phyloP scores from a whole-genome alignment of 2,113 vertebrate species.

The Hoplias malabaricus region DNA sequence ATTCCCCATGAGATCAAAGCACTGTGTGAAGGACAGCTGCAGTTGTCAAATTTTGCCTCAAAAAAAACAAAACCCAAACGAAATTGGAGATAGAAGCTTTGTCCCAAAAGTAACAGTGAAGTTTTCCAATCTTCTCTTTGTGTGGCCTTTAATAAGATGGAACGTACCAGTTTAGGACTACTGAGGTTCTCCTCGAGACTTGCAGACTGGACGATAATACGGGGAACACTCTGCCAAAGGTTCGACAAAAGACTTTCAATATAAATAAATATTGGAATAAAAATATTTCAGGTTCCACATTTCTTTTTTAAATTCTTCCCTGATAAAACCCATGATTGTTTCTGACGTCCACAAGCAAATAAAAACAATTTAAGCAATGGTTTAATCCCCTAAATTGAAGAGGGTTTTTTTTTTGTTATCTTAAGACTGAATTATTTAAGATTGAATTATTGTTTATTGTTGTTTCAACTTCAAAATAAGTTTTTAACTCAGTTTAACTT shows the following conservation, averaged over 20 bases:
- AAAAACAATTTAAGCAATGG: not conserved
- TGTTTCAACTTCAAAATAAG: too few species aligned
- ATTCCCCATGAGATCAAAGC: too few species aligned
- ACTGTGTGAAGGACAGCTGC: too few species aligned
- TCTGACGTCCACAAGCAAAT: not conserved
- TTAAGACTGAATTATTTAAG: too few species aligned
- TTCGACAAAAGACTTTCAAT: not conserved
- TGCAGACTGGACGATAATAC: slow-evolving; percentile 71
- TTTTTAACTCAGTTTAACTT: too few species aligned
- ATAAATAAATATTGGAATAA: too few species aligned
- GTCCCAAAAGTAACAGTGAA: too few species aligned
- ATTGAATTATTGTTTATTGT: not conserved
- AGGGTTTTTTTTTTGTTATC: not conserved
- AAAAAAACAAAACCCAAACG: too few species aligned
- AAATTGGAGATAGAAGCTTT: too few species aligned
- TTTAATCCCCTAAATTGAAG: not conserved
- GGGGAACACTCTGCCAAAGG: slow-evolving; percentile 61
- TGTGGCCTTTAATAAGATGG: too few species aligned
- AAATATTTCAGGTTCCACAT: not conserved
- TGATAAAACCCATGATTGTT: not conserved
- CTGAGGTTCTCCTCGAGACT: slow-evolving; percentile 67
- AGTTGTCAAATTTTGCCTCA: too few species aligned
- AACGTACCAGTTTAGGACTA: slow-evolving; percentile 58
- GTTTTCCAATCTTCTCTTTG: too few species aligned
- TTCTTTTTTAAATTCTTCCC: not conserved